These are phyloP conservation scores for Pteronura brasiliensis DNA, from an alignment of 2,113 vertebrate genomes.

Conservation along the genomic window DNA sequence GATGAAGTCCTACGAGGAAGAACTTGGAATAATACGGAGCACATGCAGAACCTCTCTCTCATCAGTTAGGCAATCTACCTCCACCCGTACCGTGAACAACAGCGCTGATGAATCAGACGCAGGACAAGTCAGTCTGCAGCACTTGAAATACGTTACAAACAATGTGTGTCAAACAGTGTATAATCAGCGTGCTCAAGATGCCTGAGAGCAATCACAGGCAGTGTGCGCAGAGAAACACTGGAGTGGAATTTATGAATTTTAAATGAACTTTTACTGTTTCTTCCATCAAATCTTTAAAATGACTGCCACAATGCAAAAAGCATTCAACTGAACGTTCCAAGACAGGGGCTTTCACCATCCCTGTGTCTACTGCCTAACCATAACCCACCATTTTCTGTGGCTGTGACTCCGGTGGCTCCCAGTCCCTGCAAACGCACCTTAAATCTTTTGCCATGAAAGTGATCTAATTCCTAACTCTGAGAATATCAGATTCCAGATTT, in stretches of 20 bases:
- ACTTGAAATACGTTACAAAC: not conserved
- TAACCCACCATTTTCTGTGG: not conserved
- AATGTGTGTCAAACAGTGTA: not conserved
- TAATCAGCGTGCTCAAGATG: not conserved
- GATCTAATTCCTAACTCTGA: not conserved
- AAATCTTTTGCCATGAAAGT: not conserved
- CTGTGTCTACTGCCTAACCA: not conserved
- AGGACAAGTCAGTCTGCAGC: not conserved
- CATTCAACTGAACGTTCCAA: not conserved
- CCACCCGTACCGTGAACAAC: rapidly evolving
- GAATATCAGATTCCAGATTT: not conserved
- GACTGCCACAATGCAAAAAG: not conserved
- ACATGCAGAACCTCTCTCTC: not conserved
- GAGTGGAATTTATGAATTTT: slow-evolving; percentile 32
- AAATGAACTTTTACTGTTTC: slow-evolving; percentile 28
- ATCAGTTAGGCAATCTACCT: not conserved
- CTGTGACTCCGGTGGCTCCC: not conserved
- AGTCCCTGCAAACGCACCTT: not conserved
- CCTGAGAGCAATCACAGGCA: not conserved
- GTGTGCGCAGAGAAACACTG: not conserved
- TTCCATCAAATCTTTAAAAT: slow-evolving; percentile 38
- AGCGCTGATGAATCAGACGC: not conserved
- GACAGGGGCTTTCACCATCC: not conserved
- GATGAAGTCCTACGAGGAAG: not conserved
- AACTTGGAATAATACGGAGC: not conserved